These are phyloP conservation scores for Leuciscus idus DNA, from an alignment of 2,113 vertebrate genomes.

Conservation along the genomic window DNA sequence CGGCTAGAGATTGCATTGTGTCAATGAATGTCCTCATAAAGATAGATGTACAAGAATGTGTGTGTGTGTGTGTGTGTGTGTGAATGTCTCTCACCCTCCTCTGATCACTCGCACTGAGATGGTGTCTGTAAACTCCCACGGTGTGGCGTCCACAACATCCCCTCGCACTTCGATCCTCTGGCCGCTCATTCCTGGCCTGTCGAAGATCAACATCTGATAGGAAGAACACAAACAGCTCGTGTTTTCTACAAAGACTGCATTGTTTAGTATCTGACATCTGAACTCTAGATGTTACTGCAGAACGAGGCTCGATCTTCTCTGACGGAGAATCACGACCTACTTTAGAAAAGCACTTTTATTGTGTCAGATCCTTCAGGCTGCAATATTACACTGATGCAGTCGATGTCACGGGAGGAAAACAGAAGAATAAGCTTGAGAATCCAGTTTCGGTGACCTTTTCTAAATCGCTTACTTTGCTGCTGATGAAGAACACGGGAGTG, in stretches of 20 bases:
- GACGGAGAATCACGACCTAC: constrained; percentile 25
- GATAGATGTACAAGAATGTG: no score
- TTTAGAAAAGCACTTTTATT: not conserved
- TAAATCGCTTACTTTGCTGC: not conserved
- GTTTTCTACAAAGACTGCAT: not conserved
- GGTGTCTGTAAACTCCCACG: constrained; percentile 82
- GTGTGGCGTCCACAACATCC: constrained; percentile 78
- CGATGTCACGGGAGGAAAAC: not conserved
- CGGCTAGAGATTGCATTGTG: no score
- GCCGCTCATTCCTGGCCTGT: constrained; percentile 79
- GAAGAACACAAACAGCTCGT: not conserved
- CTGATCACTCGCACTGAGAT: constrained; percentile 88
- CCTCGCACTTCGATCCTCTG: constrained; percentile 80
- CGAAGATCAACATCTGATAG: constrained; percentile 86
- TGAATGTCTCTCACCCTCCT: constrained; percentile 83
- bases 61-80: no score
- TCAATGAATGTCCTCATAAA: no score
- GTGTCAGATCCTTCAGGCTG: not conserved
- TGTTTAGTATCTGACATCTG: constrained; percentile 6
- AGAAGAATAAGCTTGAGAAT: constrained; percentile 63
- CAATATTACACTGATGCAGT: not conserved
- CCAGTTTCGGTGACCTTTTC: not conserved
- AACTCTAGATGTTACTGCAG: not conserved
- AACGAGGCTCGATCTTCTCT: not conserved
- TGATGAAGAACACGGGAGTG: constrained; percentile 13